These are phyloP conservation scores for Platichthys stellatus DNA, from an alignment of 2,113 vertebrate species.

Conservation along the genomic window DNA sequence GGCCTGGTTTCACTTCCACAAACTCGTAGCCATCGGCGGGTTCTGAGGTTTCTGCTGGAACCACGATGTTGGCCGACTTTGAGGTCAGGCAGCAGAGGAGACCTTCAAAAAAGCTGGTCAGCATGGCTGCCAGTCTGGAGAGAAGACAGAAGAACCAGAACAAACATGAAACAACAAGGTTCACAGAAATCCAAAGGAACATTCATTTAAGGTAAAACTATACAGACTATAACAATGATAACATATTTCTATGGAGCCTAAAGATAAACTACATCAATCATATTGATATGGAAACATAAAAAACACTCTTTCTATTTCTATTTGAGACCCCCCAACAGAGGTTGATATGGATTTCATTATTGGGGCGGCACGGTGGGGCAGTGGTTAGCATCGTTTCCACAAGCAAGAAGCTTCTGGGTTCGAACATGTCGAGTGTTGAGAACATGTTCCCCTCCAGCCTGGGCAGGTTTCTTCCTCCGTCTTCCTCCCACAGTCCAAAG, in stretches of 20 bases:
- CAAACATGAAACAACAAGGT: background rate
- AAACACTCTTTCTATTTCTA: no score
- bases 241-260: background rate
- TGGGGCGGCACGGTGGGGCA: no score
- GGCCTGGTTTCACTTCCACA: constrained; percentile 94
- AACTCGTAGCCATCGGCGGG: constrained; percentile 90
- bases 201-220: background rate
- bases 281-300: no score
- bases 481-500: no score
- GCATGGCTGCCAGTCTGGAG: constrained; percentile 83
- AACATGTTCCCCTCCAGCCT: no score
- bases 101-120: constrained; percentile 88
- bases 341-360: no score
- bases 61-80: constrained; percentile 86
- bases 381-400: no score
- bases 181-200: background rate
- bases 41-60: constrained; percentile 86
- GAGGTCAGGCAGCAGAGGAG: constrained; percentile 92
- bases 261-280: no score
- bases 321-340: no score
- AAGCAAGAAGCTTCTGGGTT: no score
- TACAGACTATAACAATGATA: background rate
- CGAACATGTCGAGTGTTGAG: no score
- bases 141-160: constrained; percentile 11
- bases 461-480: no score